Evolutionary conservation across 2,113 vertebrate species (phyloP), one percentile per base, ranked within the genome.

Genomic region (Lagopus muta): DNA sequence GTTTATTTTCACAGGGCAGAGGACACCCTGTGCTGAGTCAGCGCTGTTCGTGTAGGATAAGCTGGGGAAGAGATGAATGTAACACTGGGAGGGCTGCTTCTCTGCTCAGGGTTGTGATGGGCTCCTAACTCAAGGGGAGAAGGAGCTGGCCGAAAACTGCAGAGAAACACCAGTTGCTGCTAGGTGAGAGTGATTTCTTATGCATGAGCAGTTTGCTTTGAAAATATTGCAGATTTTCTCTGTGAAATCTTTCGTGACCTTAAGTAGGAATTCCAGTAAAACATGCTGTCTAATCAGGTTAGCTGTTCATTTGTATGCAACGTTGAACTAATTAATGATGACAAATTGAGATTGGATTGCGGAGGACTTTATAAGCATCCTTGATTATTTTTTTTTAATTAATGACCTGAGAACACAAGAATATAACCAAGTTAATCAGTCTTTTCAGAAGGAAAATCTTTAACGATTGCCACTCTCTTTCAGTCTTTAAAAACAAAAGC

Each of bases 261-360:
- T 78, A 91, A 94, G 93, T 93, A 90, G 91, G 85, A 78, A 86
- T 96, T 96, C 95, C 93, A 96, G 96, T 94, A 96, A 84, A 95
- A 95, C 92, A 30, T 83, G 91, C 88, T 93, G 91, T 88, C 96
- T 95, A 94, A 94, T 95, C 95, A 92, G 54, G 79, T 84, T 91
- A 92, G 54, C 61, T 92, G 86, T 96, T 88, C 90, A 70, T 95
- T 94, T 94, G 80, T 94, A 94, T 95, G 88, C 91, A 91, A 66
- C 54, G 93, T 90, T 95, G 80, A 88, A 78, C 84, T 96, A 95
- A 96, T 94, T 95, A 97, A 96, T 50, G 80, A 95, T 95, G 95
- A 96, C 95, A 96, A 95, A 97, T 97, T 95, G 95, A 96, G 94
- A 95, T 92, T 95, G 94, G 88, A 96, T 97, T 97, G 90, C 83